Evolutionary conservation across 2,113 vertebrate species (phyloP).

Genomic region (Camelus dromedarius): DNA sequence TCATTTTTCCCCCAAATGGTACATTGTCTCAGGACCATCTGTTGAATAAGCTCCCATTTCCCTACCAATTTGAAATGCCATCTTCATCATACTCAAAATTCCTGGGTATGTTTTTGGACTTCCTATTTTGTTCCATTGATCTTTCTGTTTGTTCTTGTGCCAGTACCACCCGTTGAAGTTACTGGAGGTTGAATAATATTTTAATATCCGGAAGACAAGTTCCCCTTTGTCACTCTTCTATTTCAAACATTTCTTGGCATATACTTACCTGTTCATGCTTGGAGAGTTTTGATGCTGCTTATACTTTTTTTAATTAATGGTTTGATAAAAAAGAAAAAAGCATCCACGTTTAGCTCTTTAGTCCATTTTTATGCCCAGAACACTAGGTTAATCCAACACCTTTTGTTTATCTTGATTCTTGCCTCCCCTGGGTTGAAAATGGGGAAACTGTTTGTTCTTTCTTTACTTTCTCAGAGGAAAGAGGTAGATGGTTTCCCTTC

Average conservation of each 20-base stretch:
- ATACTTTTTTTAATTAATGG: not conserved
- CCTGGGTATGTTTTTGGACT: not conserved
- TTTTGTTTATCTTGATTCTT: conserved; percentile 10
- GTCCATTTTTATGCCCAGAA: not conserved
- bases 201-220: conserved; percentile 69
- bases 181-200: conserved; percentile 66
- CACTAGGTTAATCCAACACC: not conserved
- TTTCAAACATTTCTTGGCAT: conserved; percentile 57
- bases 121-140: not conserved
- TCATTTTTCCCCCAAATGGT: not conserved
- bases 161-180: conserved; percentile 56
- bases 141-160: conserved; percentile 61
- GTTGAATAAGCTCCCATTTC: not conserved
- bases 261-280: conserved; percentile 38
- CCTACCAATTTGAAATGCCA: not conserved
- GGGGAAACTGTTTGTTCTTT: not conserved
- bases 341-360: not conserved
- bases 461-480: not conserved
- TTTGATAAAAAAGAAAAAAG: not conserved
- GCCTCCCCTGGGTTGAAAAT: not conserved
- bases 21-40: not conserved
- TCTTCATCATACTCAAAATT: not conserved
- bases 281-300: conserved; percentile 22
- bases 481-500: not conserved
- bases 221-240: conserved; percentile 57